Percentiles rank a stretch among this genome's conserved stretches.
These are phyloP conservation scores for Rhabdornis inornatus DNA, from an alignment of 2,113 vertebrate species.

Conservation along the genomic window DNA sequence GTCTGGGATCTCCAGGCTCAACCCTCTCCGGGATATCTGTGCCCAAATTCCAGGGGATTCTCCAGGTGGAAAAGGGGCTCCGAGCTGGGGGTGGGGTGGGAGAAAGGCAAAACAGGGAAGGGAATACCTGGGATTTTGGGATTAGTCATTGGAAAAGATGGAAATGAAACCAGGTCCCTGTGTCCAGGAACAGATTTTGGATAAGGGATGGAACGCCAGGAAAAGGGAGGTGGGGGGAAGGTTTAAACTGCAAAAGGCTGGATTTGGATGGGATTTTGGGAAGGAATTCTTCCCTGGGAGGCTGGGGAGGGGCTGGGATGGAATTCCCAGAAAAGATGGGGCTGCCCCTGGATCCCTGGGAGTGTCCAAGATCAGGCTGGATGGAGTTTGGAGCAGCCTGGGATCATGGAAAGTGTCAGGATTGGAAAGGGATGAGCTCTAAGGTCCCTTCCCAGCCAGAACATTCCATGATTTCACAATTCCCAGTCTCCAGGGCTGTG, in stretches of 20 bases:
- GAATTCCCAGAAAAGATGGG: not conserved
- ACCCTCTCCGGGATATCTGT: accelerated
- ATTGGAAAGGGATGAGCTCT: not conserved
- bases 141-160: not conserved
- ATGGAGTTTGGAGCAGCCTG: not conserved
- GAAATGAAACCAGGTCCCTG: not conserved
- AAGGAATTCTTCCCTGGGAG: not conserved
- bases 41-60: accelerated
- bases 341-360: not conserved
- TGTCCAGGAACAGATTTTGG: accelerated
- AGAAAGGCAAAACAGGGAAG: not conserved
- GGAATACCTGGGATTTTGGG: accelerated
- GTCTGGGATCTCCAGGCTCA: accelerated
- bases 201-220: not conserved
- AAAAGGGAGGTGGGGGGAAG: not conserved
- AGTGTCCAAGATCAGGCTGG: accelerated
- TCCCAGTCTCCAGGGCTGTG: not conserved
- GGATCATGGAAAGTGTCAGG: accelerated
- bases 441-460: too few relatives aligned
- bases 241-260: accelerated
- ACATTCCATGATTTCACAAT: not conserved
- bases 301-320: not conserved
- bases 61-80: not conserved
- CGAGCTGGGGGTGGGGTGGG: accelerated
- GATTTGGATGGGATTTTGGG: not conserved